A percentile compares a stretch with the other conserved stretches of the same genome.
These are phyloP conservation scores for Nematolebias whitei DNA, from an alignment of 2,113 vertebrate genomes.

Conservation along the genomic window DNA sequence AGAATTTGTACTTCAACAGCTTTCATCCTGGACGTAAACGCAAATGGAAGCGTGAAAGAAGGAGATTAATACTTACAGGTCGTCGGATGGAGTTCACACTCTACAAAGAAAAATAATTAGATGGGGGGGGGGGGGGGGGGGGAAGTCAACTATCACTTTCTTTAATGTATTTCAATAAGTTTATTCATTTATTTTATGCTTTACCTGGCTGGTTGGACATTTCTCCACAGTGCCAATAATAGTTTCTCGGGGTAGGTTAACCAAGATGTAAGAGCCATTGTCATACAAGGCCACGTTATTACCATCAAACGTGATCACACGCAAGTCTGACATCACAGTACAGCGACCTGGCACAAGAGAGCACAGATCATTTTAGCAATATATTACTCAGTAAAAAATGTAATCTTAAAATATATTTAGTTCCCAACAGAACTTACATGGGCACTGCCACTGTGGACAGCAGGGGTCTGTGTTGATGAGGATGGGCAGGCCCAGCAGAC, in stretches of 20 bases:
- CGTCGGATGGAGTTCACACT: conserved; percentile 93
- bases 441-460: conserved; percentile 96
- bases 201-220: conserved; percentile 92
- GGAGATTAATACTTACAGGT: conserved; percentile 84
- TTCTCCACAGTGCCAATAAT: conserved; percentile 94
- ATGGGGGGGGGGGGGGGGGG: too few species aligned
- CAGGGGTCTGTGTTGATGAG: conserved; percentile 91
- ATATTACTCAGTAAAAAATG: neutral
- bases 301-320: conserved; percentile 95
- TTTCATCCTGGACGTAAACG: neutral
- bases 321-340: conserved; percentile 93
- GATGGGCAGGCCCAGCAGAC: conserved; percentile 91
- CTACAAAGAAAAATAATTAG: conserved; percentile 81
- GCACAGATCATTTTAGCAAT: neutral
- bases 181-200: conserved; percentile 3
- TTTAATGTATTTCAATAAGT: neutral
- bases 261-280: conserved; percentile 92
- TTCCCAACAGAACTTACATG: conserved; percentile 83
- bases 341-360: conserved; percentile 86
- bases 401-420: neutral
- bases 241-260: conserved; percentile 88
- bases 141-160: neutral
- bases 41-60: neutral
- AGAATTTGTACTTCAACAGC: neutral
- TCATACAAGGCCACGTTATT: conserved; percentile 95